phyloP scores from a whole-genome alignment of 2,888 invertebrate genomes.

The Sphaerophoria rueppellii region DNA sequence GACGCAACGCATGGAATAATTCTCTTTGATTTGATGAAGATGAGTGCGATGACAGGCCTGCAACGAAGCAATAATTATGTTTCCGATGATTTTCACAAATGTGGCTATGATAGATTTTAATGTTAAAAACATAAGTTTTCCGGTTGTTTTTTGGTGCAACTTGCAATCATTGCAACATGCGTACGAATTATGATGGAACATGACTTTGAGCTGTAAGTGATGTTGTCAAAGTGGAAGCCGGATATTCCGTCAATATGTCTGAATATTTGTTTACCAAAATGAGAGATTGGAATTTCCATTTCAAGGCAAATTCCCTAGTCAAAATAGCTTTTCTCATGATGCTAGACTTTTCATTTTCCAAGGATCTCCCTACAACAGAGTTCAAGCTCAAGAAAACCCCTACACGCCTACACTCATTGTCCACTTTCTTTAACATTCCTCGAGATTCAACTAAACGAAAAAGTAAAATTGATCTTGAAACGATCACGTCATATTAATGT shows the following conservation, averaged over 20 bases:
- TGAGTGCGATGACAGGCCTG: slow-evolving; percentile 63
- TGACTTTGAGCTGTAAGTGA: no score
- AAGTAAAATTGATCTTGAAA: slow-evolving; percentile 57
- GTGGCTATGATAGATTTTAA: slow-evolving; percentile 67
- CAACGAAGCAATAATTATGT: slow-evolving; percentile 53
- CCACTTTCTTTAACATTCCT: slow-evolving; percentile 58
- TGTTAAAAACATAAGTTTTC: slow-evolving; percentile 67
- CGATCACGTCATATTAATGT: slow-evolving; percentile 69
- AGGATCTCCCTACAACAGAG: no score
- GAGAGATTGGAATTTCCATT: no score
- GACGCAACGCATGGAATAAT: neutral
- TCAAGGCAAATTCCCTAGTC: no score
- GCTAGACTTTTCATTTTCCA: no score
- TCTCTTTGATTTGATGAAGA: slow-evolving; percentile 51
- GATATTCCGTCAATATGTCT: no score
- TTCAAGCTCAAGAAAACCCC: no score
- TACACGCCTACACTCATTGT: neutral
- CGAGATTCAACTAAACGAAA: neutral
- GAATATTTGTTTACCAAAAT: no score
- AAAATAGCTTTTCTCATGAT: no score
- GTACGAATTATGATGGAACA: no score
- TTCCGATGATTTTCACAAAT: slow-evolving; percentile 55
- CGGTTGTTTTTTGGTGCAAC: slow-evolving; percentile 22
- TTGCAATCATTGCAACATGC: neutral
- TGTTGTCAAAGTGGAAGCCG: no score